These are phyloP conservation scores for Diplogasteroides magnus DNA, from an alignment of 1,140 invertebrate species.

Conservation along the genomic window DNA sequence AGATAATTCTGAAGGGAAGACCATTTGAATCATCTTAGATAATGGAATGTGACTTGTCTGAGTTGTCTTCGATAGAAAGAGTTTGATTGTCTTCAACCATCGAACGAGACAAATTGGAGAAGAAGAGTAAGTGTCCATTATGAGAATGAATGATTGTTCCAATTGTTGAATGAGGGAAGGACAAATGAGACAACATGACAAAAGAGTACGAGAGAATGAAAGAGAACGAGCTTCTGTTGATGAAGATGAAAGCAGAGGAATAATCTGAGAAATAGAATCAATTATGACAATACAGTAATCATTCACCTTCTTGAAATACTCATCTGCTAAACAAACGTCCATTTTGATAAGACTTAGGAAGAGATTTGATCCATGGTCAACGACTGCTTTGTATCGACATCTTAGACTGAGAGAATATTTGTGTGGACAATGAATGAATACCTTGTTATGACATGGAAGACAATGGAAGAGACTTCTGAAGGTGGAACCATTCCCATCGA, in stretches of 20 bases:
- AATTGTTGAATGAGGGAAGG: neutral
- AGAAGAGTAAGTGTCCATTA: neutral
- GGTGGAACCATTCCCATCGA: neutral
- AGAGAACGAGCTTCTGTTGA: neutral
- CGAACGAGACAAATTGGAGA: neutral
- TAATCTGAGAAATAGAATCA: neutral
- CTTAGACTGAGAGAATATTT: neutral
- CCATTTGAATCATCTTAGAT: neutral
- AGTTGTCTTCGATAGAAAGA: neutral
- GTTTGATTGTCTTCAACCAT: neutral
- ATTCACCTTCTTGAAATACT: neutral
- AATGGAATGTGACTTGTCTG: neutral
- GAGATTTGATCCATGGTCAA: neutral
- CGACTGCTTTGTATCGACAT: neutral
- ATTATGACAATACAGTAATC: neutral
- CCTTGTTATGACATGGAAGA: neutral
- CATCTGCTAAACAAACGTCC: neutral
- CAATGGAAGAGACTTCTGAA: neutral
- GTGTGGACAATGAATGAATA: neutral
- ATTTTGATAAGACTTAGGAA: neutral
- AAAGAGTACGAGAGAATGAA: neutral
- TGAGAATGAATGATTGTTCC: neutral
- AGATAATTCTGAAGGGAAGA: neutral
- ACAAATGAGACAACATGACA: neutral
- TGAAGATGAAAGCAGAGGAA: neutral